A percentile compares a stretch with the other conserved stretches of the same genome.
Evolutionary conservation across 2,888 invertebrate genomes (phyloP).

Genomic region (Nymphalis urticae): DNA sequence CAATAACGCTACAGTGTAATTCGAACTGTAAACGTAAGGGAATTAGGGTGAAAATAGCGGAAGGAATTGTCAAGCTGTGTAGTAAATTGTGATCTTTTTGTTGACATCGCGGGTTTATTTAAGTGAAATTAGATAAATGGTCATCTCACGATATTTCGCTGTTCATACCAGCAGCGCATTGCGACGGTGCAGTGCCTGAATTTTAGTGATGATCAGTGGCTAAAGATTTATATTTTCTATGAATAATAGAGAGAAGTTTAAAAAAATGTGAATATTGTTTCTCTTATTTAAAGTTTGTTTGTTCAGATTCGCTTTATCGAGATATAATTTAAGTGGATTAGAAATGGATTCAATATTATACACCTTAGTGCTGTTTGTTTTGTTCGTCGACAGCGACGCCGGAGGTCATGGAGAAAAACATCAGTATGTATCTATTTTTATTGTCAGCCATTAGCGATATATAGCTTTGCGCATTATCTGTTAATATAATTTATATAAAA

Average conservation of each 20-base stretch:
- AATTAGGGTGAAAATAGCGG: constrained; percentile 54
- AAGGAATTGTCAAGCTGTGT: constrained; percentile 48
- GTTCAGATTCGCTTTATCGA: background rate
- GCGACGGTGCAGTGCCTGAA: constrained; percentile 27
- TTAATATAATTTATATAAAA: background rate
- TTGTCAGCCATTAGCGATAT: background rate
- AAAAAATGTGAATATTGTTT: constrained; percentile 66
- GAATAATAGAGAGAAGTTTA: constrained; percentile 42
- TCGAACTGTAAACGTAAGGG: constrained; percentile 48
- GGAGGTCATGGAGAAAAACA: constrained; percentile 72
- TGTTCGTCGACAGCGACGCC: constrained; percentile 61
- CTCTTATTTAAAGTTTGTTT: constrained; percentile 16
- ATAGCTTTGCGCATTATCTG: constrained; percentile 1
- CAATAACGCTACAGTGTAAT: constrained; percentile 42
- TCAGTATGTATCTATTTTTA: constrained; percentile 57
- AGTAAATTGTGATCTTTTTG: constrained; percentile 70
- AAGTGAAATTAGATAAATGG: constrained; percentile 82
- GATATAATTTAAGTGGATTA: constrained; percentile 25
- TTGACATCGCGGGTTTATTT: constrained; percentile 78
- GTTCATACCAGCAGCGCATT: constrained; percentile 59
- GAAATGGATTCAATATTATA: constrained; percentile 65
- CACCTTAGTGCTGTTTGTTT: constrained; percentile 58
- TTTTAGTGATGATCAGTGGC: constrained; percentile 50
- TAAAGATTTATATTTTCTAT: constrained; percentile 45
- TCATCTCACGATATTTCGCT: constrained; percentile 71